These are phyloP conservation scores for Platysternon megacephalum DNA, from an alignment of 2,113 vertebrate species.

Conservation along the genomic window DNA sequence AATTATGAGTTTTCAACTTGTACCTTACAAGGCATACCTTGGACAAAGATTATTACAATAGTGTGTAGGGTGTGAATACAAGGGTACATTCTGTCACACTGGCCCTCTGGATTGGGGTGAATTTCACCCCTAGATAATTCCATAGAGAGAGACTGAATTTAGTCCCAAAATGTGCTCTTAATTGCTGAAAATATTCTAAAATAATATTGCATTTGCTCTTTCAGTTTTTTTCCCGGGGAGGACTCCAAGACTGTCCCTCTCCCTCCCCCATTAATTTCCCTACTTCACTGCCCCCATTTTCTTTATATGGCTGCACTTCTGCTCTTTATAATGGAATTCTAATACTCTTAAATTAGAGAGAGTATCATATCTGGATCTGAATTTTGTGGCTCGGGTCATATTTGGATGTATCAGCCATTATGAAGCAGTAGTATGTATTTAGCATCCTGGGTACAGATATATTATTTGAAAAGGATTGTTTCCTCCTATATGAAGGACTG, in stretches of 20 bases:
- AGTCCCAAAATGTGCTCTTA: background rate
- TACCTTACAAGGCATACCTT: background rate
- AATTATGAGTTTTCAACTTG: background rate
- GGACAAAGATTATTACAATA: too few relatives aligned
- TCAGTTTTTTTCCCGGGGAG: background rate
- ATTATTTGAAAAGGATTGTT: background rate
- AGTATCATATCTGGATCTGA: background rate
- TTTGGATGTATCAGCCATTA: background rate
- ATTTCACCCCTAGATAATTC: background rate
- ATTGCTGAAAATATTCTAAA: background rate
- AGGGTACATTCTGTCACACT: background rate
- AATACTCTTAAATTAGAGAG: background rate
- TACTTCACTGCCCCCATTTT: background rate
- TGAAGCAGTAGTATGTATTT: background rate
- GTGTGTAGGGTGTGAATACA: background rate
- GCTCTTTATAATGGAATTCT: background rate
- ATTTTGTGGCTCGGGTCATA: background rate
- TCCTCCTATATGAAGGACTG: background rate
- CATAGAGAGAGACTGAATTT: background rate
- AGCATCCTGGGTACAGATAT: background rate
- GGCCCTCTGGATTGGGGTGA: background rate
- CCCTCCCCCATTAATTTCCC: background rate
- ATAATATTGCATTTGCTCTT: background rate
- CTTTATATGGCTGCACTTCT: background rate
- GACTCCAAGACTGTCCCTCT: background rate